Base-by-base conservation (phyloP, 2,797 vertebrate species). In the Lepilemur septentrionalis region DNA sequence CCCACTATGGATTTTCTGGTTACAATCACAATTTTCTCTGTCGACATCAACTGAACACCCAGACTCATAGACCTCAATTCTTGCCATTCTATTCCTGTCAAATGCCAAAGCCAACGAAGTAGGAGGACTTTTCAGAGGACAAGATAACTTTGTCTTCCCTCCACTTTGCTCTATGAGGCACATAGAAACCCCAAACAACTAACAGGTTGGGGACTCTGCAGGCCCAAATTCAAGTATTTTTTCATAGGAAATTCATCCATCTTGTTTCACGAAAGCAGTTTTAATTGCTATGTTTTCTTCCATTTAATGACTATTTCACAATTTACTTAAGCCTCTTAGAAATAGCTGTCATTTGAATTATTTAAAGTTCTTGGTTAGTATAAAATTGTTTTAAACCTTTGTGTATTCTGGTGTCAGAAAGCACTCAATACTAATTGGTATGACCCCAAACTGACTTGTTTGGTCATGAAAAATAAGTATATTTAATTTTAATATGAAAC, bases 111-210 rank as follows among this genome's bases (percentile, higher is more conserved):
- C 2, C 52, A 65, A 30, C 35, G 41, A 55, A 30, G 35, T 91
- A 97, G 97, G 22, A 6, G 97, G 22, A 6, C 72, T 81, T 17
- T 83, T 57, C 9, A 69, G 91, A 96, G 96, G 96, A 97, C 96
- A 97, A 96, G 95, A 98, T 0, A 0, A 57, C 96, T 98, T 95
- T 97, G 96, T 98, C 96, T 96, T 98, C 89, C 59, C 7, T 96
- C 90, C 0, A 9, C 11, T 92, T 97, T 96, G 52, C 65, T 98
- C 57, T 98, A 96, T 95, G 98, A 98, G 96, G 97, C 97, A 93
- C 97, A 97, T 38, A 98, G 98, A 97, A 98, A 98, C 96, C 96
- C 95, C 94, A 93, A 98, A 97, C 96, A 92, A 98, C 88, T 23
- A 78, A 9, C 93, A 97, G 97, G 94, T 90, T 91, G 73, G 95